Percentiles rank a stretch among this genome's conserved stretches.
Evolutionary conservation across 2,113 vertebrate species (phyloP).

Genomic region (Lycocorax pyrrhopterus): DNA sequence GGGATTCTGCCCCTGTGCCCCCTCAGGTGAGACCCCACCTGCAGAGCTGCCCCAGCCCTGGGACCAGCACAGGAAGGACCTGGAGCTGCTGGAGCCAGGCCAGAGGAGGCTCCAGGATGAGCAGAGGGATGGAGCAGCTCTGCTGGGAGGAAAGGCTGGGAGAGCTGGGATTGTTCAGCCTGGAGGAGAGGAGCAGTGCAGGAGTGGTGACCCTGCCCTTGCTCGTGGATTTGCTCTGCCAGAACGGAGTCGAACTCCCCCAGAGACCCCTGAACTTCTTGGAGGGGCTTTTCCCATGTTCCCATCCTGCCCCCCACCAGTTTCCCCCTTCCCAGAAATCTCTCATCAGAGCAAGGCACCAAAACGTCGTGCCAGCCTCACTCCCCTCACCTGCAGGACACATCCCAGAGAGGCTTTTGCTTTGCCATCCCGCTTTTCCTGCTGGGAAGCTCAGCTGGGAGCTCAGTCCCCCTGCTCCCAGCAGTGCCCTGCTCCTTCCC

Average conservation of each 20-base stretch:
- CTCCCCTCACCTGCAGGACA: neutral
- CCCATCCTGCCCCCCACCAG: neutral
- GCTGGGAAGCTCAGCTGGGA: neutral
- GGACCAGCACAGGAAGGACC: neutral
- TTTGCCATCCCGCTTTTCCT: neutral
- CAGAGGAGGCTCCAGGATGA: neutral
- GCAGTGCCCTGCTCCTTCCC: neutral
- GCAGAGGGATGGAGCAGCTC: neutral
- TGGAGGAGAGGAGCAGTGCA: neutral
- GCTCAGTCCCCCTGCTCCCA: neutral
- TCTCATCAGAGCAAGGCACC: neutral
- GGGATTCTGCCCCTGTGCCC: neutral
- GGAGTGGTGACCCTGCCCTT: neutral
- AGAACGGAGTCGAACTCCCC: accelerated
- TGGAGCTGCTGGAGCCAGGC: neutral
- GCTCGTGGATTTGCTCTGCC: neutral
- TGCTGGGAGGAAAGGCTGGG: neutral
- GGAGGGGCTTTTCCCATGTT: neutral
- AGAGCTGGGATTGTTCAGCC: neutral
- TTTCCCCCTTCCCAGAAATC: neutral
- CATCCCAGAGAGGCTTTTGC: neutral
- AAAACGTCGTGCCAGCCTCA: accelerated
- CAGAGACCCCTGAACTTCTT: too few relatives aligned
- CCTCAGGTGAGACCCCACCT: neutral
- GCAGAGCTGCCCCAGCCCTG: neutral